Conservation (phyloP, 2,888 invertebrate species). For the Ariolimax columbianus region DNA sequence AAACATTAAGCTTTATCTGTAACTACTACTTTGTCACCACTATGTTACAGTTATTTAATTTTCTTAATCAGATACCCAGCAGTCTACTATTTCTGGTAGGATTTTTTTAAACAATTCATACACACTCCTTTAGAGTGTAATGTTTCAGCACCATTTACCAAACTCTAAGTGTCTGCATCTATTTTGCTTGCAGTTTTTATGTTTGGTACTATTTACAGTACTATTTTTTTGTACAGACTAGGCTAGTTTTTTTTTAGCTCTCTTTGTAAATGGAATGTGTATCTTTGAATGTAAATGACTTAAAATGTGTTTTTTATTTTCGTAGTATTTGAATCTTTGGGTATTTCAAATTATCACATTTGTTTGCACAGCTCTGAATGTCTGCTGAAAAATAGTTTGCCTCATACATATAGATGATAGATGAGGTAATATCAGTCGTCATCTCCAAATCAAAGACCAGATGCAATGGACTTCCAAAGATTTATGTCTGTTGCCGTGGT, state of each 20-base stretch:
- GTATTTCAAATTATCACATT: neutral
- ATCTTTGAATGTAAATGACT: neutral
- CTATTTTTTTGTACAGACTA: neutral
- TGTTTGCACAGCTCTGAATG: neutral
- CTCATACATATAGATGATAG: too few species aligned
- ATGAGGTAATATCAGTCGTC: too few species aligned
- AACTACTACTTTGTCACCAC: neutral
- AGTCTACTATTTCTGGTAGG: conserved; percentile 40
- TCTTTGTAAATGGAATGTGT: neutral
- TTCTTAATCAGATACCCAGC: conserved; percentile 40
- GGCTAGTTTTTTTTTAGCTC: neutral
- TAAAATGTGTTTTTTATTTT: neutral
- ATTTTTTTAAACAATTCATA: neutral
- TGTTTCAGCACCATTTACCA: neutral
- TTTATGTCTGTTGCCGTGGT: too few species aligned
- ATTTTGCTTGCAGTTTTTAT: neutral
- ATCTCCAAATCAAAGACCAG: too few species aligned
- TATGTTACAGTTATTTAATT: neutral
- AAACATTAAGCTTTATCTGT: neutral
- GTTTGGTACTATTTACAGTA: neutral
- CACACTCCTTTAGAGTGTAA: neutral
- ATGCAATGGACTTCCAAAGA: too few species aligned
- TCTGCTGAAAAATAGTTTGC: neutral
- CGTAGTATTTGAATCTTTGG: neutral
- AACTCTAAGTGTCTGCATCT: neutral